Conservation (phyloP, 2,113 vertebrate species). For the Nansenia antarctica region DNA sequence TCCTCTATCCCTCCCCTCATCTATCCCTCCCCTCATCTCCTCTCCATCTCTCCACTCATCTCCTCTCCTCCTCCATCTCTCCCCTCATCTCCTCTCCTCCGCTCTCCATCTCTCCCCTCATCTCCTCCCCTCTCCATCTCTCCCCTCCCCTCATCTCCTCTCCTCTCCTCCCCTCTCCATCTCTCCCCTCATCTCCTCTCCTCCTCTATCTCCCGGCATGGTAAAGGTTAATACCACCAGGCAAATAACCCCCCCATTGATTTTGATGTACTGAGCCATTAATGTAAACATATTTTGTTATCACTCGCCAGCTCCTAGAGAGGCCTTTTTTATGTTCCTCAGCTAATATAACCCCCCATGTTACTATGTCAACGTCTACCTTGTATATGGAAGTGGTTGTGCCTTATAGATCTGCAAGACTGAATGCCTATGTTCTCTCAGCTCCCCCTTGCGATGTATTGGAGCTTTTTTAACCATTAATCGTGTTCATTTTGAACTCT, state of each 20-base stretch:
- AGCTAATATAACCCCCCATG: background rate
- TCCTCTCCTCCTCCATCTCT: no score
- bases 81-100: no score
- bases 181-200: no score
- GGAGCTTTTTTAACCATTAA: no score
- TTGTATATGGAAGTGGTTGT: background rate
- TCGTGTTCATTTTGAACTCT: no score
- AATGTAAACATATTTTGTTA: conserved; percentile 13
- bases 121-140: no score
- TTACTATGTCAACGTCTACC: background rate
- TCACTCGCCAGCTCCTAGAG: background rate
- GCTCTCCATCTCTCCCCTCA: no score
- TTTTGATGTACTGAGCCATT: conserved; percentile 6
- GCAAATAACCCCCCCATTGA: background rate
- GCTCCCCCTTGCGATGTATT: background rate
- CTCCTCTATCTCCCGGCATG: background rate
- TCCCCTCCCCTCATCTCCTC: no score
- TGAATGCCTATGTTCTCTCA: background rate
- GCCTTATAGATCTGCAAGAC: background rate
- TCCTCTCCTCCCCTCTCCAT: no score
- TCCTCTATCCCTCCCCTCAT: no score
- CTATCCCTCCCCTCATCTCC: no score
- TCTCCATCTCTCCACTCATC: no score
- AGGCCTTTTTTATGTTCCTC: background rate
- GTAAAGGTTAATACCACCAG: conserved; percentile 4